Evolutionary conservation across 2,797 vertebrate species (phyloP).

Genomic region (Danio albolineatus): DNA sequence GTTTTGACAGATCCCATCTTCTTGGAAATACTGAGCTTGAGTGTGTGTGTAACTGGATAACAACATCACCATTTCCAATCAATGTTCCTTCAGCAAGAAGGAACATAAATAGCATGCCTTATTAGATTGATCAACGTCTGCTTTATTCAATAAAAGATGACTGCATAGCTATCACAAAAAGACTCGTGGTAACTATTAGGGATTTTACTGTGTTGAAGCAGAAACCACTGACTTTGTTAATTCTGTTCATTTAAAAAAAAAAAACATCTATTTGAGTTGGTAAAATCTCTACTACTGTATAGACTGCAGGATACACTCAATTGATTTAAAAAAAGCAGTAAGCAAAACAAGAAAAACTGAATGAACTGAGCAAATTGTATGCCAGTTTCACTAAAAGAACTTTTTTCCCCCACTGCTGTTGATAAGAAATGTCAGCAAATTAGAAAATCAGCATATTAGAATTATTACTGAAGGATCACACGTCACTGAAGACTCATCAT

Average conservation of each 20-base stretch:
- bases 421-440: no score
- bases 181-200: background rate
- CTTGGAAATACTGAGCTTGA: conserved; percentile 5
- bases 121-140: background rate
- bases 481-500: background rate
- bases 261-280: background rate
- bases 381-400: background rate
- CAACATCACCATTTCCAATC: background rate
- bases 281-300: background rate
- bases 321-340: background rate
- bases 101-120: background rate
- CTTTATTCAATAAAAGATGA: conserved; percentile 12
- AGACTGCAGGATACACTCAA: background rate
- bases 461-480: background rate
- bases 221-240: background rate
- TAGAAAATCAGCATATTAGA: background rate
- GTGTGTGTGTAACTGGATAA: background rate
- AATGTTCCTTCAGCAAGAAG: background rate
- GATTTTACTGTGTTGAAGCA: background rate
- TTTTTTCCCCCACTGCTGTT: no score
- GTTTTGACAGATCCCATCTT: conserved; percentile 1
- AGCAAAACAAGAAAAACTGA: background rate
- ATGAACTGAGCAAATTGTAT: background rate
- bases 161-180: background rate
- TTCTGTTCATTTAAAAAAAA: background rate